phyloP scores from a whole-genome alignment of 2,113 vertebrate species.

The Euleptes europaea region DNA sequence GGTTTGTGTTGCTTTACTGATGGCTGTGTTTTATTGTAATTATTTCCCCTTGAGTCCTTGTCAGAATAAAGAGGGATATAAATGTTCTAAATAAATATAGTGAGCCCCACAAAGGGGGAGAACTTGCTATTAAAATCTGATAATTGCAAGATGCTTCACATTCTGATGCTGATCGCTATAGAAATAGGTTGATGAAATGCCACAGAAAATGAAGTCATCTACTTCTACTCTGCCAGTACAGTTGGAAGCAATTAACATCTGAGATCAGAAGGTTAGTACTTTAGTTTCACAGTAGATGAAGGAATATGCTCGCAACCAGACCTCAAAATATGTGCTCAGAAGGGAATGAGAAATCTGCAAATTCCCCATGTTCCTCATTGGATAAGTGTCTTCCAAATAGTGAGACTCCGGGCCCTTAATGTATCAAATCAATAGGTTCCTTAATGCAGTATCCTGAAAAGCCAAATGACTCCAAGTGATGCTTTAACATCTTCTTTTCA shows the following conservation, averaged over 20 bases:
- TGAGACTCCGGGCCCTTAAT: not conserved
- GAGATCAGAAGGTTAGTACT: not conserved
- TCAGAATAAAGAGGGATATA: too few relatives aligned
- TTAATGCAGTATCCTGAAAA: not conserved
- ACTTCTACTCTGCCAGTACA: not conserved
- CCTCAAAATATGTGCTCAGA: not conserved
- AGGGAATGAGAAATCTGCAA: not conserved
- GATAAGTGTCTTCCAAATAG: not conserved
- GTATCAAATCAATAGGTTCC: not conserved
- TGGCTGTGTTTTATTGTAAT: too few relatives aligned
- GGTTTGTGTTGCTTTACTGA: too few relatives aligned
- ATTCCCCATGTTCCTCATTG: not conserved
- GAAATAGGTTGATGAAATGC: not conserved
- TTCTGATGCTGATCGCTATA: not conserved
- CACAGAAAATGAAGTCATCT: not conserved
- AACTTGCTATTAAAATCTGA: too few relatives aligned
- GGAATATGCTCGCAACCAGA: not conserved
- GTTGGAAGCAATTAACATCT: not conserved
- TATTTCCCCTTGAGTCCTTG: too few relatives aligned
- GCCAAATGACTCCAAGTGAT: not conserved
- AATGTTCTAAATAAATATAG: too few relatives aligned
- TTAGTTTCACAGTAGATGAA: not conserved
- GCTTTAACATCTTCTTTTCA: not conserved
- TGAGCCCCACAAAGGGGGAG: not conserved
- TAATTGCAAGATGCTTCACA: not conserved